Conservation (phyloP, 2,113 vertebrate species). For the Hassar affinis region DNA sequence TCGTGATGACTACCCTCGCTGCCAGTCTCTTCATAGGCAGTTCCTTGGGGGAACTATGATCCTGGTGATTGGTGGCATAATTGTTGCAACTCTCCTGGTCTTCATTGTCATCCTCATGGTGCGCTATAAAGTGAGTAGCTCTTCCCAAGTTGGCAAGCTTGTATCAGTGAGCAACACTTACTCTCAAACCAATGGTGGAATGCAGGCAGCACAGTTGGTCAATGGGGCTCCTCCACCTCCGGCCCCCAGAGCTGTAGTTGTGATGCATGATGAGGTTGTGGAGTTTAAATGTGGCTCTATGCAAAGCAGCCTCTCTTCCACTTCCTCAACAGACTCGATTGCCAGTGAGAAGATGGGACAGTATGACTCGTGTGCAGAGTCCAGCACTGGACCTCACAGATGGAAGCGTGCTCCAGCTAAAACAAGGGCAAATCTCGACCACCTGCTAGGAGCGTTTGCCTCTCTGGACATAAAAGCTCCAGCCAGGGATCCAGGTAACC, state of each 20-base stretch:
- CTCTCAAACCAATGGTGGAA: conserved; percentile 89
- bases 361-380: conserved; percentile 70
- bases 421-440: conserved; percentile 86
- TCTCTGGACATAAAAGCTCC: conserved; percentile 91
- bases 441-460: conserved; percentile 93
- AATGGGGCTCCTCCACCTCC: conserved; percentile 58
- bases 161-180: conserved; percentile 86
- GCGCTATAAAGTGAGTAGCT: conserved; percentile 86
- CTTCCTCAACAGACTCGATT: conserved; percentile 78
- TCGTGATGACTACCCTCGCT: conserved; percentile 89
- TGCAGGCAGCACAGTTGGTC: conserved; percentile 73
- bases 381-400: conserved; percentile 81
- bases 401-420: conserved; percentile 79
- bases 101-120: conserved; percentile 97
- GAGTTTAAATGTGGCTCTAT: conserved; percentile 87
- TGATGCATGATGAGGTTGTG: conserved; percentile 86
- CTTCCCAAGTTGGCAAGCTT: conserved; percentile 80
- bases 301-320: conserved; percentile 87
- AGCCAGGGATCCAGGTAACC: conserved; percentile 73
- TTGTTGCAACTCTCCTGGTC: conserved; percentile 90
- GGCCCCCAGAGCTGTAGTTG: conserved; percentile 78
- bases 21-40: conserved; percentile 91
- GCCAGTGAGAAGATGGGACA: conserved; percentile 59
- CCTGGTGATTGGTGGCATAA: conserved; percentile 92
- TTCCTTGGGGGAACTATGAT: conserved; percentile 97